Evolutionary conservation across 2,888 invertebrate genomes (phyloP), one percentile per base, ranked within the genome.

Genomic region (Aspidiotus destructor): DNA sequence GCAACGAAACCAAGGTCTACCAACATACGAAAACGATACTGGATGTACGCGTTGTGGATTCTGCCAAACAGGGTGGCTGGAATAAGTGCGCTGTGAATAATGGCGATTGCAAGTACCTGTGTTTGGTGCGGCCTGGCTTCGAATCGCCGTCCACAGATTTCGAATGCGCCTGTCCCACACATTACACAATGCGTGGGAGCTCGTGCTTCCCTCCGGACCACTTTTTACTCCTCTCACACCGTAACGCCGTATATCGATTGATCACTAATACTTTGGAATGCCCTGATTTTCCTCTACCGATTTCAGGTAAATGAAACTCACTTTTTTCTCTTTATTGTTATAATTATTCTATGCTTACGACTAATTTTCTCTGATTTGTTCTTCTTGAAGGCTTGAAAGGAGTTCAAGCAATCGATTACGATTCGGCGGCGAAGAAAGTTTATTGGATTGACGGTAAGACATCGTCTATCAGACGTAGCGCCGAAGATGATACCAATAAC

Each of bases 141-240:
- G 52, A 16, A 28, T 77, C 1, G 74, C 74, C 5, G 75, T 68
- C 72, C 15, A 73, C 74, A 5, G 75, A 74, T 7, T 48, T 55
- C 41, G 82, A 82, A 44, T 94, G 94, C 77, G 86, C 86, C 7
- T 94, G 94, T 75, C 91, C 92, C 28, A 88, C 91, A 1, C 94
- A 94, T 78, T 92, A 87, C 76, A 82, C 80, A 2, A 80, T 92
- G 40, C 80, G 89, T 75, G 88, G 88, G 73, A 82, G 84, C 61
- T 86, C 87, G 1, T 93, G 95, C 76, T 77, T 84, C 88, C 91
- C 91, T 58, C 96, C 95, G 0, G 84, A 84, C 72, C 86, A 87
- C 70, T 96, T 92, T 76, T 83, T 96, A 73, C 82, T 96, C 62
- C 92, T 89, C 76, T 91, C 92, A 70, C 88, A 90, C 73, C 86